phyloP scores from a whole-genome alignment of 2,797 vertebrate species.

The Clarias laeviceps region DNA sequence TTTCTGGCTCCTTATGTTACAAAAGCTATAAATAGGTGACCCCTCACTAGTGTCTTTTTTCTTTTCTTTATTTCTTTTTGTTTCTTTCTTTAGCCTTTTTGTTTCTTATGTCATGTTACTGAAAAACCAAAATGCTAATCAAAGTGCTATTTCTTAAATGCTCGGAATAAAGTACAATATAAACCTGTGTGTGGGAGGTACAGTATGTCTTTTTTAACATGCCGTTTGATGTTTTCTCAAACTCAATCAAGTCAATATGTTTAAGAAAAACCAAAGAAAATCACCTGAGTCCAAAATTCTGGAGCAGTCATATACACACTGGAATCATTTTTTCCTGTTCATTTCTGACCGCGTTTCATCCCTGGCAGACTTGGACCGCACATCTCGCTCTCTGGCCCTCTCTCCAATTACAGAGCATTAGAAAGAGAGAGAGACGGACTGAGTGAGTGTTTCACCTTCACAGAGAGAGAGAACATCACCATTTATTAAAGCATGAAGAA shows the following conservation, averaged over 20 bases:
- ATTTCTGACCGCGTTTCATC: neutral
- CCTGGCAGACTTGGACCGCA: neutral
- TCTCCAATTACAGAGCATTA: conserved; percentile 27
- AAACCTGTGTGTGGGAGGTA: neutral
- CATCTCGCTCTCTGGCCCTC: conserved; percentile 3
- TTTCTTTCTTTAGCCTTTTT: neutral
- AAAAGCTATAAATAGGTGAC: neutral
- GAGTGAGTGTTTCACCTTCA: conserved; percentile 6
- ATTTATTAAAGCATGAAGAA: conserved; percentile 54
- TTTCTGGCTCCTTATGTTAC: neutral
- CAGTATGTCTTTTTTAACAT: neutral
- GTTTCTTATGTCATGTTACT: neutral
- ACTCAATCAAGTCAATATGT: neutral
- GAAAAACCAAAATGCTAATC: neutral
- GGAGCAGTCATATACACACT: neutral
- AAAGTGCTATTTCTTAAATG: neutral
- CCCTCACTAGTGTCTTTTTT: neutral
- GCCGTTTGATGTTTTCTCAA: neutral
- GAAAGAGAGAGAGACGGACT: conserved; percentile 2
- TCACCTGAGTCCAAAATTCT: neutral
- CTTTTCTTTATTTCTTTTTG: too few relatives aligned
- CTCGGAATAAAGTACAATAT: neutral
- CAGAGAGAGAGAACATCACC: conserved; percentile 45
- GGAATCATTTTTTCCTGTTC: neutral
- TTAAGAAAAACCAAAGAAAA: neutral